phyloP scores from a whole-genome alignment of 2,888 invertebrate genomes.

The Epistrophella euchroma region DNA sequence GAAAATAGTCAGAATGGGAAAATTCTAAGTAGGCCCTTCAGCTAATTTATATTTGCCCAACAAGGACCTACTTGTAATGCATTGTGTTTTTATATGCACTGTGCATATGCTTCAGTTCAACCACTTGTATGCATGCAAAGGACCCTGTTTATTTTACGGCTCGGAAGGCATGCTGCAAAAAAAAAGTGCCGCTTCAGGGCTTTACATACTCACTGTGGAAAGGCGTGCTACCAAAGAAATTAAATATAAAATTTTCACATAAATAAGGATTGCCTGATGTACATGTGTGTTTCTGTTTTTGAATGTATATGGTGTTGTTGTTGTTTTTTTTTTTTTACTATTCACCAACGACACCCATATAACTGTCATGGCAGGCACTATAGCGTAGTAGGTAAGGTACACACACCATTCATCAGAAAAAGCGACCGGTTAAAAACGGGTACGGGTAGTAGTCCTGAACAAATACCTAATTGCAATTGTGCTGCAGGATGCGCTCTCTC shows the following conservation, averaged over 20 bases:
- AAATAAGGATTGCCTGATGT: neutral
- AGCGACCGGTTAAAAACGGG: conserved; percentile 32
- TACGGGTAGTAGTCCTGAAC: conserved; percentile 50
- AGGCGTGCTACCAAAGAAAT: conserved; percentile 68
- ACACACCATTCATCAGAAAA: conserved; percentile 36
- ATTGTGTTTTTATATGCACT: conserved; percentile 52
- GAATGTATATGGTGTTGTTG: conserved; percentile 25
- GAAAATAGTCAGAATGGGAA: conserved; percentile 15
- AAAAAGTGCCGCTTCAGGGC: conserved; percentile 45
- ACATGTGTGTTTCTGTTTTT: conserved; percentile 26
- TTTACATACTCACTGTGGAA: conserved; percentile 49
- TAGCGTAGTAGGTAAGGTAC: neutral
- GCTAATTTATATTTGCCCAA: conserved; percentile 67
- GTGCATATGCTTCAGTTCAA: conserved; percentile 68
- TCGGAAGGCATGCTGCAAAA: conserved; percentile 1
- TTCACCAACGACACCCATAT: conserved; percentile 1
- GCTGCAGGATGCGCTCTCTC: conserved; percentile 63
- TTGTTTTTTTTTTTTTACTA: conserved; percentile 31
- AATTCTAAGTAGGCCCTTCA: conserved; percentile 44
- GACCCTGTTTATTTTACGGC: conserved; percentile 47
- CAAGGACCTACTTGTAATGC: conserved; percentile 57
- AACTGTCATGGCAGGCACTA: conserved; percentile 7
- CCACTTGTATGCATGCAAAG: conserved; percentile 70
- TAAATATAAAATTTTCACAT: conserved; percentile 65
- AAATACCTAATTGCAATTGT: conserved; percentile 72